Evolutionary conservation across 92 coral and sea anemone species (phyloP).

Genomic region (Palythoa grandis): DNA sequence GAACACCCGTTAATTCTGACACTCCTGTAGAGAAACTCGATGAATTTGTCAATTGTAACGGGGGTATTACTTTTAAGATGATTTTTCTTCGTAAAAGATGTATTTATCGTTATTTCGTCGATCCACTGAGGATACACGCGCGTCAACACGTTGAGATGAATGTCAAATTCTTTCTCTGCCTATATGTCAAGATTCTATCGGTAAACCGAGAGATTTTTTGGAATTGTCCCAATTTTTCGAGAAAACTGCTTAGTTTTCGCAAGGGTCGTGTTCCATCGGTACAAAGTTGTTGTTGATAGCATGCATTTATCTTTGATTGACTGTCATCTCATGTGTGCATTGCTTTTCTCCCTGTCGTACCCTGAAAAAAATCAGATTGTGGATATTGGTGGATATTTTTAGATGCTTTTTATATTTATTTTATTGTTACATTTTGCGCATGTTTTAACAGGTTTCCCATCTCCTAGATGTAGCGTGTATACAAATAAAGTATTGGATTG

Average conservation of each 20-base stretch:
- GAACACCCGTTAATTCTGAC: not conserved
- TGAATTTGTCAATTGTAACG: constrained; percentile 1
- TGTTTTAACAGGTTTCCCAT: too few relatives aligned
- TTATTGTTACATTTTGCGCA: too few relatives aligned
- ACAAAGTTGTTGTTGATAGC: too few relatives aligned
- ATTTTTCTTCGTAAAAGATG: not conserved
- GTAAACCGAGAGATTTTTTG: constrained; percentile 24
- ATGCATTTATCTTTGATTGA: too few relatives aligned
- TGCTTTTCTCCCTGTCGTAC: too few relatives aligned
- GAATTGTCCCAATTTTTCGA: constrained; percentile 2
- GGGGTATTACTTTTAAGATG: constrained; percentile 2
- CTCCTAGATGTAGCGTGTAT: too few relatives aligned
- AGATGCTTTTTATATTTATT: too few relatives aligned
- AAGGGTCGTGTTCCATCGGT: not conserved
- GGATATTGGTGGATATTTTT: too few relatives aligned
- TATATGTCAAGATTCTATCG: constrained; percentile 8
- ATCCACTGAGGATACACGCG: constrained; percentile 25
- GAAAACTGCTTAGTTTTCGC: constrained; percentile 6
- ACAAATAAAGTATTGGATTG: too few relatives aligned
- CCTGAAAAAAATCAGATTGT: too few relatives aligned
- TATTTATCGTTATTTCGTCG: not conserved
- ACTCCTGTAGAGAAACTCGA: constrained; percentile 19
- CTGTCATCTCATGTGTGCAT: too few relatives aligned
- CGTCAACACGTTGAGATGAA: constrained; percentile 29
- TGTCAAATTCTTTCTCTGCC: not conserved